Base-by-base conservation (phyloP, 2,888 invertebrate genomes). In the Fragum sueziense region DNA sequence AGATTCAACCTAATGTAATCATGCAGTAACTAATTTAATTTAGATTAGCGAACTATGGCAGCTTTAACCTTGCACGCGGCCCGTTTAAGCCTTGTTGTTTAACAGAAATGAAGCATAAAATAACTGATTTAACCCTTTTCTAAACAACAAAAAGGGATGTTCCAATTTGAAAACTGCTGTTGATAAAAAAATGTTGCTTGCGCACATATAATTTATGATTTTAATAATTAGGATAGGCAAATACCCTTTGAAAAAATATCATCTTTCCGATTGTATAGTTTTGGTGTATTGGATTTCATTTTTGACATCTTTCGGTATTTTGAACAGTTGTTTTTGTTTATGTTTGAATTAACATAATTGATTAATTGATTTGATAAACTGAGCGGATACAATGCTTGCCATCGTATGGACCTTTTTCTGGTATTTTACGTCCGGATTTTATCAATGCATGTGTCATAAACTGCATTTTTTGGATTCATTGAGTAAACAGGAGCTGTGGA, bases 11-110 rank as follows among this genome's bases (percentile, higher is more conserved):
- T 57, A 37, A 67, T 31, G 54, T 33, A 71, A 65, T 78, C 75
- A 75, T 33, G 75, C 77, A 75, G 69, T 73, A 76, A 74, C 73
- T 83, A 83, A 83, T 83, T 83, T 52, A 80, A 83, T 83, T 81
- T 77, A 68, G 77, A 74, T 72, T 72, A 70, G 54, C 68, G 52
- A 54, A 65, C 34, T 54, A 76, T 70, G 80, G 51, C 72, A 52
- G 74, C 68, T 75, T 77, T 61, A 31, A 9, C 65, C 57, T 41
- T 37, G 73, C 72, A 80, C 61, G 67, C 41, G 70, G 61, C n/a
- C 41, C 29, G 27, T 34, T 67, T 68, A 29, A 20, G n/a, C 14
- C 11, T 73, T 57, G 80, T 83, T 83, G 62, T 73, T 62, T 31
- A 65, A 31, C 29, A 22, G 31, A 72, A 83, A 79, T 77, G 77